Evolutionary conservation across 2,113 vertebrate genomes (phyloP), one percentile per base, ranked within the genome.

Genomic region (Cyanoliseus patagonus): DNA sequence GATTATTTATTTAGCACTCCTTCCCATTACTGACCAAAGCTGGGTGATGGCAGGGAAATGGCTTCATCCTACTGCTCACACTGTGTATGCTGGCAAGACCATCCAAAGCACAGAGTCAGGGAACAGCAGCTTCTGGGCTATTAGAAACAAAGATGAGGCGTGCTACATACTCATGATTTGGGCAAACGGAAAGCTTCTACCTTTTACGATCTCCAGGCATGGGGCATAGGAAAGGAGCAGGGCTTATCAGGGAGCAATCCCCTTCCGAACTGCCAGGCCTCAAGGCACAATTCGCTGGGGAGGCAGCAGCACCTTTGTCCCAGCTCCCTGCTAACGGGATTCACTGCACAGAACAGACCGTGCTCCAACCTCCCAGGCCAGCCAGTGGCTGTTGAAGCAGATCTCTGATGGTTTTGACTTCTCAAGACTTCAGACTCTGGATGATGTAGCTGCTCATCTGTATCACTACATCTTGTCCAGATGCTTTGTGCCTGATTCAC

Each of bases 251-350:
- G 33, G 39, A 77, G 33, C 1, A 0, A 83, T 7, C n/a, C 7
- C 20, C 39, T 55, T 20, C 31, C 8, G 28, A 57, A n/a, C 28
- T 46, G 35, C 62, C 49, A 24, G 16, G 37, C 17, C 15, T 46
- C 42, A 20, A 31, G 17, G 42, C 14, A 19, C 0, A 4, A 52
- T 31, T 44, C 25, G 28, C 28, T 17, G 17, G 17, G 23, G 23
- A 78, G 7, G 42, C 24, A 64, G 67, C 64, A 68, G 47, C 78
- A 39, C 9, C 20, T 83, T 7, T 74, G n/a, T 14, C 42, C 25
- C 62, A 64, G 53, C 10, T 63, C 23, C 10, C 24, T 2, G 2
- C 25, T 33, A 11, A 17, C 0, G 2, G 6, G 28, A 46, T 41
- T 22, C 47, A n/a, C 4, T 31, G 47, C 11, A 52, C 63, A 44